Evolutionary conservation across 2,113 vertebrate species (phyloP).

Genomic region (Scolopax mira): DNA sequence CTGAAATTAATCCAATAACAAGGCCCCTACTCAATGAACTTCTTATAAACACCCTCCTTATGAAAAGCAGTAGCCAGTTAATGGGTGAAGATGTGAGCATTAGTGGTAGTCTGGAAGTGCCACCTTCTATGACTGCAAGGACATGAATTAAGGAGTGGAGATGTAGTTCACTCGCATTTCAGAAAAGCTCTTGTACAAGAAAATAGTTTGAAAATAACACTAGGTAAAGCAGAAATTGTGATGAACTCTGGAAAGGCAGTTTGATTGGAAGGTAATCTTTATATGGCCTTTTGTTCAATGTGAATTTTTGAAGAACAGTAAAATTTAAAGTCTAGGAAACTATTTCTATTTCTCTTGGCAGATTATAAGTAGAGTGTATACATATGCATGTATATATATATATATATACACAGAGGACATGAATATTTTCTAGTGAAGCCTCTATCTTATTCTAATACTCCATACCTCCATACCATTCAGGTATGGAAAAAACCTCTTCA

Average conservation of each 20-base stretch:
- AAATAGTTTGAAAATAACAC: background rate
- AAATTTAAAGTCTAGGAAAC: background rate
- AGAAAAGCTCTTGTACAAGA: background rate
- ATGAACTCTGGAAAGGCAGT: background rate
- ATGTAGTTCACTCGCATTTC: background rate
- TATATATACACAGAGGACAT: background rate
- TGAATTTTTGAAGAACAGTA: background rate
- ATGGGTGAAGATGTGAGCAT: background rate
- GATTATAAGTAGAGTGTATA: background rate
- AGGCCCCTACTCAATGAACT: background rate
- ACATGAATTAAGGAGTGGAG: background rate
- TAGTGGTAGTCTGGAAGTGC: background rate
- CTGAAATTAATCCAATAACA: background rate
- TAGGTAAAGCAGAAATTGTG: background rate
- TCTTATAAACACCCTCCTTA: background rate
- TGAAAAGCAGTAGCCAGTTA: background rate
- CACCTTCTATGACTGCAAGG: background rate
- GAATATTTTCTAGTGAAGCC: background rate
- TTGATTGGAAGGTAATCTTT: background rate
- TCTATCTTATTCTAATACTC: background rate
- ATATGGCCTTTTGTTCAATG: background rate
- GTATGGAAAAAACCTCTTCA: background rate
- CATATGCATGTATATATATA: background rate
- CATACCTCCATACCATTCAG: too few relatives aligned
- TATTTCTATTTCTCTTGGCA: background rate